These are phyloP conservation scores for Tetragonisca angustula DNA, from an alignment of 2,888 invertebrate genomes.

Conservation along the genomic window DNA sequence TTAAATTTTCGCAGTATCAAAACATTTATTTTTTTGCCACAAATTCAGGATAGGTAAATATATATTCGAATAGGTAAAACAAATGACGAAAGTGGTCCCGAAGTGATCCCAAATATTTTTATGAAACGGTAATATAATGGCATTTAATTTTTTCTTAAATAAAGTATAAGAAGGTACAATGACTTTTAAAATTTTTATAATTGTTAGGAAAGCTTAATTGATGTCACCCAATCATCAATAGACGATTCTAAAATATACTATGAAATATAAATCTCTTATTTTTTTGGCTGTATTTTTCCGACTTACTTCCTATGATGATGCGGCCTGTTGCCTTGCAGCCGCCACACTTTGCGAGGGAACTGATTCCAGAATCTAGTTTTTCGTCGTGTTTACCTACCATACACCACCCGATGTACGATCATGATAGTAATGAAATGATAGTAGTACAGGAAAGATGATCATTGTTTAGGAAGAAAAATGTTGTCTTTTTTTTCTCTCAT, in stretches of 20 bases:
- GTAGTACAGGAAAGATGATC: conserved; percentile 73
- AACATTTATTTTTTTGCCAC: conserved; percentile 26
- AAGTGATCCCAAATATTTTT: conserved; percentile 7
- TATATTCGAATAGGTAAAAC: background rate
- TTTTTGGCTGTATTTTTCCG: conserved; percentile 78
- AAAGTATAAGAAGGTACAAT: background rate
- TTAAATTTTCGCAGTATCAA: conserved; percentile 3
- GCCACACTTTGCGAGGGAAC: conserved; percentile 83
- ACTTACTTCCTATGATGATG: conserved; percentile 83
- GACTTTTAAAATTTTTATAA: background rate
- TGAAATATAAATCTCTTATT: conserved; percentile 73
- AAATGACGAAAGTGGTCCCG: background rate
- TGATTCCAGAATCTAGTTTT: conserved; percentile 83
- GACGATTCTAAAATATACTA: conserved; percentile 56
- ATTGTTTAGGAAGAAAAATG: conserved; percentile 62
- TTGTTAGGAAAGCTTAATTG: conserved; percentile 67
- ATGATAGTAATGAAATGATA: conserved; percentile 82
- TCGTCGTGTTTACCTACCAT: conserved; percentile 83
- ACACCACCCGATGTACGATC: conserved; percentile 83
- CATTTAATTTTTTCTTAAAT: background rate
- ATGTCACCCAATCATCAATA: conserved; percentile 73
- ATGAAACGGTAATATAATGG: background rate
- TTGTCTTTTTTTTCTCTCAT: conserved; percentile 40
- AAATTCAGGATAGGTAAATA: background rate
- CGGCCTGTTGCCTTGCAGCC: conserved; percentile 83